These are phyloP conservation scores for Ips typographus DNA, from an alignment of 1,140 invertebrate species.

Conservation along the genomic window DNA sequence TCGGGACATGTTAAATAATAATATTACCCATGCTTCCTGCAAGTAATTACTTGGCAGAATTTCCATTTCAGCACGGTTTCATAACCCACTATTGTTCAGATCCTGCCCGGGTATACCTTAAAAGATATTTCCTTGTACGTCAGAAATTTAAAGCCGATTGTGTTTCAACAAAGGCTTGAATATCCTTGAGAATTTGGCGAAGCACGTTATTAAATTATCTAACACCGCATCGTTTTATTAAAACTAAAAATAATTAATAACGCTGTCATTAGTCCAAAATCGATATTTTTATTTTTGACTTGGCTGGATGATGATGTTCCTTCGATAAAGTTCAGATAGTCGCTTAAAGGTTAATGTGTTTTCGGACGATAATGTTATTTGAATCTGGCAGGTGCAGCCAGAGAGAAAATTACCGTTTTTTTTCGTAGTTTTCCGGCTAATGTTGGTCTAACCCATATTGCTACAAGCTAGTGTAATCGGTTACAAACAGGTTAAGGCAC, in stretches of 20 bases:
- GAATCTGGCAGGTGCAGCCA: background rate
- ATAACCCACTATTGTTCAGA: background rate
- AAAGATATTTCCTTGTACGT: background rate
- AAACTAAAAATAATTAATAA: too few species aligned
- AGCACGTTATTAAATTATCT: constrained; percentile 7
- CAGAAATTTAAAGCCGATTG: background rate
- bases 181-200: constrained; percentile 18
- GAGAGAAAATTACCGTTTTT: too few species aligned
- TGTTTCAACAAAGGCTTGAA: constrained; percentile 3
- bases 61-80: background rate
- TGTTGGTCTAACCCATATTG: too few species aligned
- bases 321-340: constrained; percentile 6
- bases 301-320: constrained; percentile 5
- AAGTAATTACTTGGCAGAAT: too few species aligned
- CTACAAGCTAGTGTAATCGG: too few species aligned
- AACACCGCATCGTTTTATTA: background rate
- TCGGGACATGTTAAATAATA: too few species aligned
- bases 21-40: too few species aligned
- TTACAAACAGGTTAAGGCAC: too few species aligned
- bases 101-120: background rate
- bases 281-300: constrained; percentile 16
- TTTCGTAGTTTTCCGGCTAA: too few species aligned
- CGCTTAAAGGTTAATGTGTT: constrained; percentile 15
- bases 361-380: background rate
- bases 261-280: background rate